Percentiles rank a stretch among this genome's conserved stretches.
phyloP scores from a whole-genome alignment of 1,140 invertebrate species.

The Macrotrachela quadricornifera region DNA sequence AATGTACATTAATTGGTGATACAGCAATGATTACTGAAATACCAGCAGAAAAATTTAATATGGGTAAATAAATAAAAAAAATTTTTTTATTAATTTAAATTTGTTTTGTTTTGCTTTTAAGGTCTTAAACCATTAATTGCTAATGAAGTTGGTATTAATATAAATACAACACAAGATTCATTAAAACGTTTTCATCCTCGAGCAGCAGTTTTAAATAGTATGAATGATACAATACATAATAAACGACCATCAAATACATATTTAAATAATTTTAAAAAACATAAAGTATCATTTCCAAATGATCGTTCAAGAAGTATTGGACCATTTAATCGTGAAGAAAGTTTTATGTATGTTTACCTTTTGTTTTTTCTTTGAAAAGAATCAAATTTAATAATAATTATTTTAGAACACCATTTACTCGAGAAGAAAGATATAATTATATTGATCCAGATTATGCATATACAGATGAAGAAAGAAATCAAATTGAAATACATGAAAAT shows the following conservation, averaged over 20 bases:
- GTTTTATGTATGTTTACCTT: slow-evolving; percentile 23
- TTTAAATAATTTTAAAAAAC: slow-evolving; percentile 9
- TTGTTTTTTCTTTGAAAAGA: no score
- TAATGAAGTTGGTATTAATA: slow-evolving; percentile 29
- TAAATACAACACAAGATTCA: slow-evolving; percentile 18
- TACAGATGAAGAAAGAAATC: slow-evolving; percentile 17
- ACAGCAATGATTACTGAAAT: background rate
- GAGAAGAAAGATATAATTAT: slow-evolving; percentile 20
- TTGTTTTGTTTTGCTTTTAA: slow-evolving; percentile 11
- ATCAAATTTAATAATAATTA: background rate
- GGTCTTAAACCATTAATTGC: slow-evolving; percentile 27
- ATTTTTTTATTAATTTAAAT: background rate
- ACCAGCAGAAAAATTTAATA: background rate
- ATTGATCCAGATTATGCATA: slow-evolving; percentile 27
- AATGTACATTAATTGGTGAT: background rate
- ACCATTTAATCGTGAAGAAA: slow-evolving; percentile 17
- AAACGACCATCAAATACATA: slow-evolving; percentile 6
- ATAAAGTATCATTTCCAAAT: slow-evolving; percentile 27
- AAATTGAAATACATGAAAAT: slow-evolving; percentile 14
- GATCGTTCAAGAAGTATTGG: slow-evolving; percentile 25
- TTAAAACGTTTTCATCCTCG: slow-evolving; percentile 13
- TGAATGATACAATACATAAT: slow-evolving; percentile 16
- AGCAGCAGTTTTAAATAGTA: slow-evolving; percentile 18
- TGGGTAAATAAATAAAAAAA: background rate
- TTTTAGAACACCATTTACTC: slow-evolving; percentile 24